Percentiles rank a stretch among this genome's conserved stretches.
phyloP scores from a whole-genome alignment of 2,113 vertebrate genomes.

The Thalassarche chlororhynchos region DNA sequence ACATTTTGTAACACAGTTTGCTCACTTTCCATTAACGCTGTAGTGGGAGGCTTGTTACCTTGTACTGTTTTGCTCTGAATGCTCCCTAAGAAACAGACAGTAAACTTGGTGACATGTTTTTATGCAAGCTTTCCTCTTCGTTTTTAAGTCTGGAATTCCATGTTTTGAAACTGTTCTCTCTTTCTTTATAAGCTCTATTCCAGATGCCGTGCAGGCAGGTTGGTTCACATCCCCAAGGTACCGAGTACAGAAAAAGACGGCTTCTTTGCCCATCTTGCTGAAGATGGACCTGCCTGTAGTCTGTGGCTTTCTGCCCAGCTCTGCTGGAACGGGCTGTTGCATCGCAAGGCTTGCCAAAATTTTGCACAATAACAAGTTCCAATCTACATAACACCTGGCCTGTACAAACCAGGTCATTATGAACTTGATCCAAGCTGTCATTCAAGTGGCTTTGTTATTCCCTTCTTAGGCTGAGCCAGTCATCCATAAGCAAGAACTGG shows the following conservation, averaged over 20 bases:
- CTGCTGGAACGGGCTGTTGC: conserved; percentile 63
- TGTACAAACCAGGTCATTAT: conserved; percentile 79
- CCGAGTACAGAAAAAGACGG: background rate
- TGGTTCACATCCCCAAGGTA: conserved; percentile 51
- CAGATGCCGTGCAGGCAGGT: conserved; percentile 43
- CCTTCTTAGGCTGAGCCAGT: conserved; percentile 35
- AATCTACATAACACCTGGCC: conserved; percentile 83
- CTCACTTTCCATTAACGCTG: background rate
- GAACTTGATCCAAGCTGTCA: conserved; percentile 78
- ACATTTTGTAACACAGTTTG: background rate
- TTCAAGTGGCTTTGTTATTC: conserved; percentile 73
- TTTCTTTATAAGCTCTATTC: conserved; percentile 25
- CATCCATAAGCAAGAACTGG: background rate
- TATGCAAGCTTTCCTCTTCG: background rate
- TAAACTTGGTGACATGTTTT: background rate
- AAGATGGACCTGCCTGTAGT: conserved; percentile 63
- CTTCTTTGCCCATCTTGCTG: conserved; percentile 51
- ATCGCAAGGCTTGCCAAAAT: conserved; percentile 73
- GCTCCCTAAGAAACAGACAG: background rate
- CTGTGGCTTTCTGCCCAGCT: conserved; percentile 75
- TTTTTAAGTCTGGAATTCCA: background rate
- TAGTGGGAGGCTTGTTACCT: background rate
- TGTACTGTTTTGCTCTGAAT: background rate
- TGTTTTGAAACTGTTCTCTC: conserved; percentile 1
- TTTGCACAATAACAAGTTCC: conserved; percentile 78